A percentile compares a stretch with the other conserved stretches of the same genome.
Conservation (phyloP, 2,888 invertebrate genomes). For the Cataglyphis altisquamis region DNA sequence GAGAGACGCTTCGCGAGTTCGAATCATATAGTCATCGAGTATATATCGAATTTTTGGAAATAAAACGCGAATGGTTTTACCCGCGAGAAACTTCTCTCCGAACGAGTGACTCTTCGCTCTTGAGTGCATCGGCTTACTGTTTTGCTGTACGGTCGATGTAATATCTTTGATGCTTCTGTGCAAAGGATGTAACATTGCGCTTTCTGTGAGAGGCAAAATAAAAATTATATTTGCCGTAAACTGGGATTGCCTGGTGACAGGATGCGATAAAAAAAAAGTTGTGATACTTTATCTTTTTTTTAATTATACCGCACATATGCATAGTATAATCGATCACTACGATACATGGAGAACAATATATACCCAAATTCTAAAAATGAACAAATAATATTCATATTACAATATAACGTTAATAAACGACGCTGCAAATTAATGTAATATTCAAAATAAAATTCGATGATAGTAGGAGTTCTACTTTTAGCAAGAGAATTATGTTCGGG, state of each 20-base stretch:
- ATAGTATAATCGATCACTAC: neutral
- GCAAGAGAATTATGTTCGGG: neutral
- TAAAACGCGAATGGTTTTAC: constrained; percentile 36
- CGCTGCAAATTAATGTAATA: neutral
- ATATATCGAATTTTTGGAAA: constrained; percentile 22
- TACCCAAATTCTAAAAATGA: neutral
- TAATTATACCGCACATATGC: neutral
- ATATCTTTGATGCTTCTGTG: constrained; percentile 2
- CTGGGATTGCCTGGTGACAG: neutral
- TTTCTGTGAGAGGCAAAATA: neutral
- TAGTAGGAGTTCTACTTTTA: neutral
- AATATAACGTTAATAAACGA: neutral
- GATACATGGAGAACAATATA: neutral
- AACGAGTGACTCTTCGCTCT: constrained; percentile 14
- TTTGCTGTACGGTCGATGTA: neutral
- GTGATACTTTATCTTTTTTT: neutral
- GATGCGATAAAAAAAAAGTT: neutral
- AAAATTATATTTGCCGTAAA: constrained; percentile 2
- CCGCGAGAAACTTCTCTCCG: constrained; percentile 18
- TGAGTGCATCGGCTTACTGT: constrained; percentile 3
- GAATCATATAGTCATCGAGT: neutral
- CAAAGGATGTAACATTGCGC: neutral
- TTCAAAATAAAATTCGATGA: neutral
- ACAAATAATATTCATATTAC: neutral
- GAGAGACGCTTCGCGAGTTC: neutral